Percentiles rank a stretch among this genome's conserved stretches.
Conservation (phyloP, 2,113 vertebrate species). For the Lophochroa leadbeateri region DNA sequence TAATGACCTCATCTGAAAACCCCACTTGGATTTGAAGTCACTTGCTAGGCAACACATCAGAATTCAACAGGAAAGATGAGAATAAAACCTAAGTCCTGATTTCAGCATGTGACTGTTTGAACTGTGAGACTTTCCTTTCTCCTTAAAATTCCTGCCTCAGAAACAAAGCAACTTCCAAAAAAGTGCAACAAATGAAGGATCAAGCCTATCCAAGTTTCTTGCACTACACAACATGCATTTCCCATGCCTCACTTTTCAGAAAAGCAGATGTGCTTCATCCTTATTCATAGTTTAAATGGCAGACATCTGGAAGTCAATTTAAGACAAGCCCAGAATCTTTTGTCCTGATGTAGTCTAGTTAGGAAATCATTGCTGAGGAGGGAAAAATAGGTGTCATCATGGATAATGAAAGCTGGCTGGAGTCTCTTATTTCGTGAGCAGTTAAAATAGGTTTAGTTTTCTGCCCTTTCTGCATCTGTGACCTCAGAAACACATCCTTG, state of each 20-base stretch:
- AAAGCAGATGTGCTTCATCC: neutral
- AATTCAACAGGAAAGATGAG: neutral
- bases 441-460: neutral
- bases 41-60: slow-evolving; percentile 5
- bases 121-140: neutral
- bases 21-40: neutral
- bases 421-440: neutral
- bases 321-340: neutral
- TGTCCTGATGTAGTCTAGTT: neutral
- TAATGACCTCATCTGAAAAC: neutral
- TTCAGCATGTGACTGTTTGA: neutral
- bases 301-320: neutral
- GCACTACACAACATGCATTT: neutral
- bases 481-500: neutral
- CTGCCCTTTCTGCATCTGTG: neutral
- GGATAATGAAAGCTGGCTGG: neutral
- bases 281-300: neutral
- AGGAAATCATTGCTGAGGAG: neutral
- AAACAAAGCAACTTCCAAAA: neutral
- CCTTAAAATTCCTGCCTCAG: neutral
- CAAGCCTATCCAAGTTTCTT: neutral
- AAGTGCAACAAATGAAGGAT: neutral
- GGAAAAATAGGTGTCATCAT: neutral
- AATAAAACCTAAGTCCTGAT: neutral
- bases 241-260: neutral